Percentiles rank a stretch among this genome's conserved stretches.
These are phyloP conservation scores for Rotaria macrura DNA, from an alignment of 2,888 invertebrate genomes.

Conservation along the genomic window DNA sequence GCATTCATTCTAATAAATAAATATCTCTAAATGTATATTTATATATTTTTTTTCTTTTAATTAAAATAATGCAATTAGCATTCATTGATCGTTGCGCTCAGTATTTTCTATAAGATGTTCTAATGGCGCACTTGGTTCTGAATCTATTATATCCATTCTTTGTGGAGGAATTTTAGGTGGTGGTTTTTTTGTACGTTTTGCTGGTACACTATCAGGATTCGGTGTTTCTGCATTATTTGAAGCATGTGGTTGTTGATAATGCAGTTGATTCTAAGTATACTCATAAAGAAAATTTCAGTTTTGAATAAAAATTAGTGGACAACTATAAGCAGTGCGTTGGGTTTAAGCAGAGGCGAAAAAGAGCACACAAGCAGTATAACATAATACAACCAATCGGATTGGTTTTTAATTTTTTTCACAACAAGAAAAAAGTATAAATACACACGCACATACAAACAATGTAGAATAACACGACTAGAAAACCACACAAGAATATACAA, in stretches of 20 bases:
- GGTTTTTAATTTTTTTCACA: background rate
- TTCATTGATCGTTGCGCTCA: background rate
- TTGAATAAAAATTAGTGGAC: background rate
- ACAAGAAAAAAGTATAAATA: background rate
- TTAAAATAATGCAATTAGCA: too few species aligned
- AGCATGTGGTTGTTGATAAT: background rate
- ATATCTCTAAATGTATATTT: too few species aligned
- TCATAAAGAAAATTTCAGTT: background rate
- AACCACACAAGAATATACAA: background rate
- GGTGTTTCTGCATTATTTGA: background rate
- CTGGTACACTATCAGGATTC: background rate
- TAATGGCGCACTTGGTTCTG: background rate
- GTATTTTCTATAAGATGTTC: background rate
- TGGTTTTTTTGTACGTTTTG: background rate
- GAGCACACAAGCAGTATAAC: background rate
- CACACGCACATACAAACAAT: background rate
- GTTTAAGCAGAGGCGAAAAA: background rate
- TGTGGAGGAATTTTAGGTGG: background rate
- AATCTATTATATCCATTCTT: background rate
- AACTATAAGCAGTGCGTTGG: background rate
- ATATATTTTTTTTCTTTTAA: too few species aligned
- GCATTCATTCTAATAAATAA: too few species aligned
- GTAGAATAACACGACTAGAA: background rate
- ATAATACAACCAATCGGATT: background rate
- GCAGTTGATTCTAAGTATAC: background rate